These are phyloP conservation scores for Leucoma salicis DNA, from an alignment of 2,888 invertebrate genomes.

Conservation along the genomic window DNA sequence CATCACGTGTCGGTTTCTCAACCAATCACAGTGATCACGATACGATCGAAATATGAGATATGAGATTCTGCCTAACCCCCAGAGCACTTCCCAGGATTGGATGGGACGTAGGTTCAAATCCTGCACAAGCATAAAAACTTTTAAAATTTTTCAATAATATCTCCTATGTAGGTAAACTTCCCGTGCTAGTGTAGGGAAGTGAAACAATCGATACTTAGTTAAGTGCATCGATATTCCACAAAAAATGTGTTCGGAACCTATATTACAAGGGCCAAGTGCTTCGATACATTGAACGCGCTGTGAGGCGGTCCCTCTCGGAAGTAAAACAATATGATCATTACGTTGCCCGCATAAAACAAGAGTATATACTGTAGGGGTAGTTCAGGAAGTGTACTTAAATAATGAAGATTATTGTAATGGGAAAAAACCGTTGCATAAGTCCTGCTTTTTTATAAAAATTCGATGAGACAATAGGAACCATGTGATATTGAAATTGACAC, in stretches of 20 bases:
- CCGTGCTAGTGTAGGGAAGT: conserved; percentile 4
- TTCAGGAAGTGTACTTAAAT: conserved; percentile 26
- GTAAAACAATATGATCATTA: conserved; percentile 42
- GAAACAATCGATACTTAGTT: conserved; percentile 6
- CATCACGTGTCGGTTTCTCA: too few species aligned
- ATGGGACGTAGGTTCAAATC: too few species aligned
- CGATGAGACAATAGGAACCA: too few species aligned
- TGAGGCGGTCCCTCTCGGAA: conserved; percentile 14
- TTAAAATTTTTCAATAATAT: too few species aligned
- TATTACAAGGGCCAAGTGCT: conserved; percentile 14
- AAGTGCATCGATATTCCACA: conserved; percentile 9
- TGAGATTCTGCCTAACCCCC: too few species aligned
- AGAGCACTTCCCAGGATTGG: too few species aligned
- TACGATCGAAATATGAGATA: too few species aligned
- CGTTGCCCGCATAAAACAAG: conserved; percentile 54
- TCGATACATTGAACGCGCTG: conserved; percentile 12
- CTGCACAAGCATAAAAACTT: too few species aligned
- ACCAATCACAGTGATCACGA: too few species aligned
- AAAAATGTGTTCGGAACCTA: conserved; percentile 12
- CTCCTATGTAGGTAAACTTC: conserved; percentile 3
- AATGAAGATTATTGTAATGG: conserved; percentile 24
- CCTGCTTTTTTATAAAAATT: too few species aligned
- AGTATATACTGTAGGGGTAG: conserved; percentile 39
- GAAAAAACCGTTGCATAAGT: conserved; percentile 5
- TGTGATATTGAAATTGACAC: too few species aligned